A percentile compares a stretch with the other conserved stretches of the same genome.
These are phyloP conservation scores for Scaptodrosophila latifasciaeformis DNA, from an alignment of 2,888 invertebrate genomes.

Conservation along the genomic window DNA sequence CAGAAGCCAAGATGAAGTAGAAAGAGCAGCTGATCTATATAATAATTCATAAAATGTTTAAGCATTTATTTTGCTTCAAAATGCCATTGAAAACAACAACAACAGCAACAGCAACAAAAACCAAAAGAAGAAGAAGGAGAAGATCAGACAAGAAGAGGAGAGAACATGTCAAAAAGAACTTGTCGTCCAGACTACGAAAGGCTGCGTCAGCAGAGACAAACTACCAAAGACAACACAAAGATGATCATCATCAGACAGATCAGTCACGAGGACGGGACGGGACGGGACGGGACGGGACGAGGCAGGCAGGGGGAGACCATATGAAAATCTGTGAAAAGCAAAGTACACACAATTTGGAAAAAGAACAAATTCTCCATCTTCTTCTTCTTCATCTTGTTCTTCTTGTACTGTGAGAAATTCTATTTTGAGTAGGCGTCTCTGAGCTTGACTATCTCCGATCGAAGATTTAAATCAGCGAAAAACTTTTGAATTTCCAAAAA, in stretches of 20 bases:
- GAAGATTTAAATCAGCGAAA: too few species aligned
- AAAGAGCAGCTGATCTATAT: conserved; percentile 45
- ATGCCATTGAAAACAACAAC: conserved; percentile 27
- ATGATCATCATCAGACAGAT: conserved; percentile 8
- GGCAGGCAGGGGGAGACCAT: too few species aligned
- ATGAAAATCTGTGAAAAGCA: conserved; percentile 44
- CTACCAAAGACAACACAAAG: not conserved
- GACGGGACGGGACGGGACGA: too few species aligned
- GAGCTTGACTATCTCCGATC: too few species aligned
- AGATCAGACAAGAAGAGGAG: not conserved
- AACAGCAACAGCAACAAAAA: conserved; percentile 25
- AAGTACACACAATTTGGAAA: too few species aligned
- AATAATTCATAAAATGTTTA: conserved; percentile 54
- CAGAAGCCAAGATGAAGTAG: too few species aligned
- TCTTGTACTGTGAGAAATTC: conserved; percentile 27
- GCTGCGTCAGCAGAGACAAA: conserved; percentile 52
- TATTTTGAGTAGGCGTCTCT: conserved; percentile 21
- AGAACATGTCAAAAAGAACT: conserved; percentile 43
- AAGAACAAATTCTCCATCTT: too few species aligned
- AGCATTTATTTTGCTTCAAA: conserved; percentile 43
- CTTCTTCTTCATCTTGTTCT: not conserved
- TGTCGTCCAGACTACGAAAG: conserved; percentile 54
- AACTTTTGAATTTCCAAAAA: too few species aligned
- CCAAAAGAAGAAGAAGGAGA: too few species aligned
- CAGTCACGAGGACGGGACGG: conserved; percentile 17